Evolutionary conservation across 2,888 invertebrate genomes (phyloP), one percentile per base, ranked within the genome.

Genomic region (Agelastica alni): DNA sequence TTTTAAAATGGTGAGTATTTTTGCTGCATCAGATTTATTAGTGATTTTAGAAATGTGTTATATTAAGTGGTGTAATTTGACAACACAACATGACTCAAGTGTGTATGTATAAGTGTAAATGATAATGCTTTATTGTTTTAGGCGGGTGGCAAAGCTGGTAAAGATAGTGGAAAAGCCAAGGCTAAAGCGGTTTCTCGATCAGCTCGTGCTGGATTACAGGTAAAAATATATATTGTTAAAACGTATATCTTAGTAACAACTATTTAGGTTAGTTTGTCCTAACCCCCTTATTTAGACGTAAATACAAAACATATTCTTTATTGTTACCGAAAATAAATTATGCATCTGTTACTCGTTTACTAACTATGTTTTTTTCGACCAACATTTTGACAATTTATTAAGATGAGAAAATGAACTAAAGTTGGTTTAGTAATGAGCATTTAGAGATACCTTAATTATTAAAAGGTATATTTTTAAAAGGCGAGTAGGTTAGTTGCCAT

Each of bases 141-240:
- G 99, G 97, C 98, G 86, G 99, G 98, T 79, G 99, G 99, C 78
- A 99, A 99, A 91, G 98, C 99, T 81, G 99, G 99, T 75, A 99
- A 99, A 85, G 99, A 99, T 85, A 96, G 97, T 63, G 99, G 99
- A 75, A 98, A 98, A 85, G 94, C 96, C 51, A 97, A 97, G 84
- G 94, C 96, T 65, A 99, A 99, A 85, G 96, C 97, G 70, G 98
- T 99, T 68, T 99, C 99, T 61, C 89, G 99, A 75, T 98, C 98
- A 63, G 97, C 98, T 59, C 87, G 99, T 75, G 99, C 99, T 72
- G 99, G 99, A 70, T 85, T 99, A 75, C 99, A 99, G 90, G 96
- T 96, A 82, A 61, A n/a, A 62, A 47, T n/a, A 39, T 20, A 46
- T 32, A 32, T 30, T n/a, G n/a, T n/a, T n/a, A n/a, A n/a, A n/a